Evolutionary conservation across 2,113 vertebrate species (phyloP).

Genomic region (Vanacampus margaritifer): DNA sequence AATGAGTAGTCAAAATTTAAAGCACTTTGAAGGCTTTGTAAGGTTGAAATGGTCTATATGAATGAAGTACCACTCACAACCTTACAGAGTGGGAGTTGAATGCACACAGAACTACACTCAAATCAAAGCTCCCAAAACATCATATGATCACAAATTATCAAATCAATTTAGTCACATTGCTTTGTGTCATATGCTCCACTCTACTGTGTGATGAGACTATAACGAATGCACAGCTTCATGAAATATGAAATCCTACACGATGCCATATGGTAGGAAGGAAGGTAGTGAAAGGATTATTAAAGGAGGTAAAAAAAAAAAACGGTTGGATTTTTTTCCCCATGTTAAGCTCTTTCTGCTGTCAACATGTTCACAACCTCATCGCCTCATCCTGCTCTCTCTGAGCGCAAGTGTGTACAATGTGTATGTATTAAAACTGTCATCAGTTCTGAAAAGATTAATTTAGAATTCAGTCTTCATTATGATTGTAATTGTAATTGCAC

Average conservation of each 20-base stretch:
- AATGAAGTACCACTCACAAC: no score
- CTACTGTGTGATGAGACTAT: not conserved
- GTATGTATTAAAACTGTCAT: not conserved
- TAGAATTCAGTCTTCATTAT: not conserved
- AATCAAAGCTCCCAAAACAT: no score
- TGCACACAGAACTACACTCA: no score
- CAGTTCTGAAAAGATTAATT: not conserved
- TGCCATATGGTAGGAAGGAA: constrained; percentile 19
- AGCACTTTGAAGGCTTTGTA: no score
- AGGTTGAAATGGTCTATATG: no score
- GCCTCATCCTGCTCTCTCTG: not conserved
- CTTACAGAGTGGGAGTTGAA: no score
- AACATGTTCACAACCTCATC: constrained; percentile 2
- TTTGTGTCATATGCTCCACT: no score
- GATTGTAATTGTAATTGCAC: not conserved
- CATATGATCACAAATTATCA: no score
- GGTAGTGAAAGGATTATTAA: constrained; percentile 4
- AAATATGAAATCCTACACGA: constrained; percentile 14
- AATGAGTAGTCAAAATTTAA: no score
- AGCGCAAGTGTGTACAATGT: not conserved
- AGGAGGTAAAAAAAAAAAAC: not conserved
- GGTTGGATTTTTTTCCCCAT: not conserved
- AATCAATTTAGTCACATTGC: no score
- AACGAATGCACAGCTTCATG: constrained; percentile 21
- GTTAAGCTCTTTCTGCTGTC: not conserved